Percentiles rank a stretch among this genome's conserved stretches.
Evolutionary conservation across 2,797 vertebrate species (phyloP).

Genomic region (Clarias fuscus): DNA sequence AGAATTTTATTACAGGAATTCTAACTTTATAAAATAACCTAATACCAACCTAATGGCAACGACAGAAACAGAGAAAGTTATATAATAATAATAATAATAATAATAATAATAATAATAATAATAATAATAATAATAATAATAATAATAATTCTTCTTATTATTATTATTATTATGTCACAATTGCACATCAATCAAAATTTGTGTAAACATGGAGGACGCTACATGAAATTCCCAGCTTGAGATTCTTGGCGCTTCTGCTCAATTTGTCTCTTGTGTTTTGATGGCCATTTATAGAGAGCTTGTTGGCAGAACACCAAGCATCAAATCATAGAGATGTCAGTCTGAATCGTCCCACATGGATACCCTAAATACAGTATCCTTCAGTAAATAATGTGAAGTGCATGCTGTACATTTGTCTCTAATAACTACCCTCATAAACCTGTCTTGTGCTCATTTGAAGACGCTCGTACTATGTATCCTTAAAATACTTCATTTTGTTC

Average conservation of each 20-base stretch:
- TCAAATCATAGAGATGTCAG: not conserved
- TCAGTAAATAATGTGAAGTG: not conserved
- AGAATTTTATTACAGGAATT: too few species aligned
- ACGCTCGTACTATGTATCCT: not conserved
- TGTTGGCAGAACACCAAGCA: not conserved
- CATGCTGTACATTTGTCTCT: not conserved
- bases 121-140: too few species aligned
- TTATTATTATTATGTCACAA: too few species aligned
- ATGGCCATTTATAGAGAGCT: not conserved
- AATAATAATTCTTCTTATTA: too few species aligned
- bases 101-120: too few species aligned
- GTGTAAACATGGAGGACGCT: not conserved
- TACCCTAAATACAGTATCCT: not conserved
- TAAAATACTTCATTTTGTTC: not conserved
- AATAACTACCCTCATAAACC: not conserved
- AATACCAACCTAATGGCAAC: too few species aligned
- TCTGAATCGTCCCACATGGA: not conserved
- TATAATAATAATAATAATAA: too few species aligned
- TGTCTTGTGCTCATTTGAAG: not conserved
- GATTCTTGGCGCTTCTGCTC: not conserved
- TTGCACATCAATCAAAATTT: not conserved
- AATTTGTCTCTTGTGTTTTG: not conserved
- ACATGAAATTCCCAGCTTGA: not conserved
- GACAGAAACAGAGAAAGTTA: too few species aligned
- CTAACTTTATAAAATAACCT: too few species aligned